Evolutionary conservation across 2,797 vertebrate genomes (phyloP).

Genomic region (Enteromius afrohamiltoni): DNA sequence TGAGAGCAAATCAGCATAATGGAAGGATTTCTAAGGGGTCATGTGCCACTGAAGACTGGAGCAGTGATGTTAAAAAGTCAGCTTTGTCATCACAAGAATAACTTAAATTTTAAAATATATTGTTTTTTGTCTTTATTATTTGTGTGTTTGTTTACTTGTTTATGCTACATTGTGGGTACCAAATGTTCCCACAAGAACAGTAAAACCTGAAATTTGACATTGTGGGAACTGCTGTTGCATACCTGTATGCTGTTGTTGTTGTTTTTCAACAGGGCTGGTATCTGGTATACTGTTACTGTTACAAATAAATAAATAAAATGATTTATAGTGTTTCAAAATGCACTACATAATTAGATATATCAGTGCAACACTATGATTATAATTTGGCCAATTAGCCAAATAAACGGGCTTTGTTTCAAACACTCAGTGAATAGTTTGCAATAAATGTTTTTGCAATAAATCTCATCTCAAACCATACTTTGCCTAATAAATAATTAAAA

Average conservation of each 20-base stretch:
- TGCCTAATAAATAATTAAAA: background rate
- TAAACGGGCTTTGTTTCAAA: background rate
- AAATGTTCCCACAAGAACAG: no score
- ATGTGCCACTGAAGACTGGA: background rate
- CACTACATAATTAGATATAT: background rate
- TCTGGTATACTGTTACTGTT: no score
- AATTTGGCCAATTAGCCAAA: background rate
- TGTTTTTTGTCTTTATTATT: no score
- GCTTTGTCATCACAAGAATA: background rate
- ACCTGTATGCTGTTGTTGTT: no score
- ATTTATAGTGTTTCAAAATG: background rate
- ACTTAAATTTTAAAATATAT: background rate
- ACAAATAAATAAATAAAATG: background rate
- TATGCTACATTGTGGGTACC: no score
- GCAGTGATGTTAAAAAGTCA: background rate
- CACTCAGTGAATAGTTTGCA: background rate
- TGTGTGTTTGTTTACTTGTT: no score
- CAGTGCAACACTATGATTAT: background rate
- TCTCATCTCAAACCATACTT: background rate
- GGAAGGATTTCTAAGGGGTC: background rate
- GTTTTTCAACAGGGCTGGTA: no score
- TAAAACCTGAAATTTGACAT: no score
- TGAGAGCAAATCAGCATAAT: background rate
- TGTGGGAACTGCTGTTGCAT: no score
- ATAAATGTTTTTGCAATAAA: background rate